These are phyloP conservation scores for Andrena hattorfiana DNA, from an alignment of 2,888 invertebrate genomes.

Conservation along the genomic window DNA sequence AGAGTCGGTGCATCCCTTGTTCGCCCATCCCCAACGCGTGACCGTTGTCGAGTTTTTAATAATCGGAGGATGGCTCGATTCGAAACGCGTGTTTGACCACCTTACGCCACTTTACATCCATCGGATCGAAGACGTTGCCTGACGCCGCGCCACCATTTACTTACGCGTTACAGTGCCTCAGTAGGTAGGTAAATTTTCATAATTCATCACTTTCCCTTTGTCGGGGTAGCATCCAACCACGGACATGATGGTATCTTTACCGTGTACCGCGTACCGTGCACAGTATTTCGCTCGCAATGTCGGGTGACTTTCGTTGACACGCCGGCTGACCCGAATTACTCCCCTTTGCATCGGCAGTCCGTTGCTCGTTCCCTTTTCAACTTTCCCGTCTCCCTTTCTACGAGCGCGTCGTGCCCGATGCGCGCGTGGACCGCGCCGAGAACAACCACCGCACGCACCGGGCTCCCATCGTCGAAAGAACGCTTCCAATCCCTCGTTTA, in stretches of 20 bases:
- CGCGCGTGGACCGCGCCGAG: background rate
- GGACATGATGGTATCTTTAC: background rate
- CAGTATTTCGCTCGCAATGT: background rate
- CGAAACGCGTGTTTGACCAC: constrained; percentile 20
- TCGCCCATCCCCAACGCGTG: background rate
- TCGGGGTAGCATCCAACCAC: background rate
- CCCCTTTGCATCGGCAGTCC: constrained; percentile 13
- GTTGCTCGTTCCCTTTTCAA: constrained; percentile 17
- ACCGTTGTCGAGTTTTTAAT: background rate
- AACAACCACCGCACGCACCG: background rate
- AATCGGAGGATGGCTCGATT: constrained; percentile 3
- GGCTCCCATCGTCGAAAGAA: background rate
- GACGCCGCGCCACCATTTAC: background rate
- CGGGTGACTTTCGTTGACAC: constrained; percentile 9
- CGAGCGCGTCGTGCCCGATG: background rate
- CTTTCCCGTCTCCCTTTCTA: background rate
- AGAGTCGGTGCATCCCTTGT: background rate
- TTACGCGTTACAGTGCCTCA: background rate
- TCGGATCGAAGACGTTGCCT: background rate
- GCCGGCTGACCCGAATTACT: constrained; percentile 58
- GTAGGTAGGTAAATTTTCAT: constrained; percentile 28
- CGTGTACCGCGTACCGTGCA: no score
- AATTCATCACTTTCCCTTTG: background rate
- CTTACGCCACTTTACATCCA: background rate
- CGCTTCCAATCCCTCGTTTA: constrained; percentile 10